These are phyloP conservation scores for Drosophila melanosoma DNA, from an alignment of 2,888 invertebrate species.

Conservation along the genomic window DNA sequence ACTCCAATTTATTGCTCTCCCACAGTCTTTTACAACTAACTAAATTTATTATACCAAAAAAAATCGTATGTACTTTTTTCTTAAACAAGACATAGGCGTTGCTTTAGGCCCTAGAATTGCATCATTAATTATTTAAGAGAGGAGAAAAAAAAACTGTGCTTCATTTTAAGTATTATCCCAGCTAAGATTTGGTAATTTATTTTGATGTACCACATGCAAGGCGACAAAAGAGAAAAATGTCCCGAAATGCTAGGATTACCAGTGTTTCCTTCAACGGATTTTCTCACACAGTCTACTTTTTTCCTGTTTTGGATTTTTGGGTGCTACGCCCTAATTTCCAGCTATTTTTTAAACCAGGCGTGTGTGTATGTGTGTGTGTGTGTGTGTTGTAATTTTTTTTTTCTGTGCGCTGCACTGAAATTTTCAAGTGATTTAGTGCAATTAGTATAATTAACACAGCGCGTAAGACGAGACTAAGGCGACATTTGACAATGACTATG, in stretches of 20 bases:
- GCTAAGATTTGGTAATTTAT: conserved; percentile 73
- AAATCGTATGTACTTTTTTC: neutral
- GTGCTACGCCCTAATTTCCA: conserved; percentile 61
- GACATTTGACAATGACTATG: conserved; percentile 69
- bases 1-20: neutral
- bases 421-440: conserved; percentile 80
- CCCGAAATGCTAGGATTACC: conserved; percentile 57
- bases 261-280: conserved; percentile 44
- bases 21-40: conserved; percentile 13
- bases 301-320: conserved; percentile 16
- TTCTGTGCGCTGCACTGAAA: conserved; percentile 34
- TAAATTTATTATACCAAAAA: conserved; percentile 25
- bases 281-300: conserved; percentile 63
- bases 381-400: neutral
- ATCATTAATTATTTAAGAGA: conserved; percentile 54
- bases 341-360: conserved; percentile 49
- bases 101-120: conserved; percentile 35
- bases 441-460: conserved; percentile 78
- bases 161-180: conserved; percentile 50
- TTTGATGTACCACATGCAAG: conserved; percentile 71
- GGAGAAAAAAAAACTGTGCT: conserved; percentile 9
- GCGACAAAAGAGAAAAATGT: conserved; percentile 33
- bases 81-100: conserved; percentile 40
- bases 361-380: conserved; percentile 1
- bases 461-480: conserved; percentile 74